These are phyloP conservation scores for Onthophagus taurus DNA, from an alignment of 1,140 invertebrate species.

Conservation along the genomic window DNA sequence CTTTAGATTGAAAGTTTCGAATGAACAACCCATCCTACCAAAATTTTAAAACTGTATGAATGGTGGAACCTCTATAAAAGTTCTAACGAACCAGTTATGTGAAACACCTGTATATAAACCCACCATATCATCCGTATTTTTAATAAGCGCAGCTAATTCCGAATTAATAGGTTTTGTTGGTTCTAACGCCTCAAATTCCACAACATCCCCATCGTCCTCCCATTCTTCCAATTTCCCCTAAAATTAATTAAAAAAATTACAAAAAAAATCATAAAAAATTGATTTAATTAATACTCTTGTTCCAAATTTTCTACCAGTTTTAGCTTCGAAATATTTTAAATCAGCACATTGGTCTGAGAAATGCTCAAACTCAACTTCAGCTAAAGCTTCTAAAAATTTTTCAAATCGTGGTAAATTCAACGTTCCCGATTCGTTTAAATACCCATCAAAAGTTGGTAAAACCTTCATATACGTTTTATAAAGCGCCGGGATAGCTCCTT, in stretches of 20 bases:
- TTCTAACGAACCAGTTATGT: conserved; percentile 6
- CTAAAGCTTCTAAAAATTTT: conserved; percentile 70
- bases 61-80: too few relatives aligned
- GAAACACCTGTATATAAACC: not conserved
- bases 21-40: too few relatives aligned
- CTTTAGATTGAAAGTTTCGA: too few relatives aligned
- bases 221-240: not conserved
- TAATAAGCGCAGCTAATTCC: conserved; percentile 50
- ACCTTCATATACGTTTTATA: conserved; percentile 84
- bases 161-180: conserved; percentile 20
- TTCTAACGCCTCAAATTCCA: conserved; percentile 20
- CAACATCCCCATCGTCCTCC: conserved; percentile 2
- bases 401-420: conserved; percentile 81
- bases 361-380: conserved; percentile 70
- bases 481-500: conserved; percentile 76
- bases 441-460: conserved; percentile 78
- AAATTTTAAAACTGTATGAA: too few relatives aligned
- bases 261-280: not conserved
- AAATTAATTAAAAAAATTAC: not conserved
- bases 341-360: conserved; percentile 81
- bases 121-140: conserved; percentile 43
- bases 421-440: conserved; percentile 84
- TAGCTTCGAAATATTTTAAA: conserved; percentile 74
- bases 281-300: conserved; percentile 8
- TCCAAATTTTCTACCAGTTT: conserved; percentile 51